Evolutionary conservation across 1,140 invertebrate genomes (phyloP).

Genomic region (Drosophila elegans): DNA sequence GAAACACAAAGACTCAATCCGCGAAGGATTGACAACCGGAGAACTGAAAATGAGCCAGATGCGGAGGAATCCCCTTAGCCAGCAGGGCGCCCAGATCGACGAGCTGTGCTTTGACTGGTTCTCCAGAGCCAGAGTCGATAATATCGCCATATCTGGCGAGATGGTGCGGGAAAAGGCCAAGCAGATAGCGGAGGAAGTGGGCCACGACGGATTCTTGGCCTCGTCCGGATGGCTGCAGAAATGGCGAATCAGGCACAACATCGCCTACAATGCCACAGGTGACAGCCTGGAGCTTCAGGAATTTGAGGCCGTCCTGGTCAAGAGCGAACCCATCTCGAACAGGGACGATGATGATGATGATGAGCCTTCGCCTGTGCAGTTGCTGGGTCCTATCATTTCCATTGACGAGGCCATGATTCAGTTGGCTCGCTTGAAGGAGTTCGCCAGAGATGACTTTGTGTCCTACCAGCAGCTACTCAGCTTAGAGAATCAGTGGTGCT

Average conservation of each 20-base stretch:
- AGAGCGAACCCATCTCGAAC: conserved; percentile 21
- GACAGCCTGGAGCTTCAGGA: conserved; percentile 11
- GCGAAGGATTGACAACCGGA: conserved; percentile 2
- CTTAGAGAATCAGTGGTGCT: conserved; percentile 36
- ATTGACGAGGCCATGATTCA: conserved; percentile 35
- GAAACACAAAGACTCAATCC: conserved; percentile 25
- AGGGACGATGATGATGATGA: conserved; percentile 12
- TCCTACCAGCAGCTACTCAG: conserved; percentile 34
- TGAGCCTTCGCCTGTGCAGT: neutral
- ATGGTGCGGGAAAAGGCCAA: conserved; percentile 23
- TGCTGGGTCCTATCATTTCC: conserved; percentile 13
- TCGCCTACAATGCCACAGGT: neutral
- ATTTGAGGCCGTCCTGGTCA: conserved; percentile 26
- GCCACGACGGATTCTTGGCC: conserved; percentile 15
- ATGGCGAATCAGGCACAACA: conserved; percentile 36
- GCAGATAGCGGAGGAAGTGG: conserved; percentile 17
- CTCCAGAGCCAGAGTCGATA: conserved; percentile 2
- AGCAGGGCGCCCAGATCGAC: conserved; percentile 30
- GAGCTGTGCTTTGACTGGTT: conserved; percentile 35
- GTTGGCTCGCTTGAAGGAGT: conserved; percentile 31
- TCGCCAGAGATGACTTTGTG: conserved; percentile 27
- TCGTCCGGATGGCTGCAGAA: conserved; percentile 33
- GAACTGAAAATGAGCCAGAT: conserved; percentile 14
- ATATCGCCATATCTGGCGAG: conserved; percentile 6
- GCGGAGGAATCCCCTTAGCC: conserved; percentile 17